Evolutionary conservation across 1,140 invertebrate species (phyloP), one percentile per base, ranked within the genome.

Genomic region (Phthorimaea operculella): DNA sequence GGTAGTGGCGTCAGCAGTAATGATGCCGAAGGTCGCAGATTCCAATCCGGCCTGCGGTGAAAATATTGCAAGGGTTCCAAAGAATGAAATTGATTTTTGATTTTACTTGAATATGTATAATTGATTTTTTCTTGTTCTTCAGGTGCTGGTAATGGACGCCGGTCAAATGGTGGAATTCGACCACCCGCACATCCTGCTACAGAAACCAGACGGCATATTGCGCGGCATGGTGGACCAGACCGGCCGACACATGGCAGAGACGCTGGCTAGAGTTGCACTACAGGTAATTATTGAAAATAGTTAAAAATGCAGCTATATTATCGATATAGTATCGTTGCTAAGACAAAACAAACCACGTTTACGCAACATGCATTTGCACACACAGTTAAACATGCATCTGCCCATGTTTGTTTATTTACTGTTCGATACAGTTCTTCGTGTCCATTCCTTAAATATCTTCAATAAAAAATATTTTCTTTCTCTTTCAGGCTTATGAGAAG

Each of bases 81-180:
- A n/a, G n/a, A n/a, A n/a, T n/a, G n/a, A n/a, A n/a, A n/a, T n/a
- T n/a, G n/a, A n/a, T n/a, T n/a, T n/a, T n/a, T n/a, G n/a, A n/a
- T n/a, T n/a, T n/a, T n/a, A n/a, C n/a, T n/a, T n/a, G n/a, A n/a
- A n/a, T n/a, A n/a, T n/a, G n/a, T n/a, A n/a, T n/a, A n/a, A n/a
- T n/a, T n/a, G n/a, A n/a, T n/a, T n/a, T n/a, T n/a, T n/a, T n/a
- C n/a, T n/a, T 36, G 49, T 0, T 49, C 54, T 16, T 1, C 66
- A 88, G 75, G 88, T 93, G 6, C 64, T 94, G 56, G 92, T 94
- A 4, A 87, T 94, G 85, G 89, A 92, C 70, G 88, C 87, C 12
- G 90, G 90, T 7, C 72, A 74, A 54, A 78, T 89, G 63, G 85
- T 88, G 36, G 91, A 96, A 81, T 94, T 91, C 74, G 92, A 92